Base-by-base conservation (phyloP, 2,113 vertebrate species). In the Trinectes maculatus region DNA sequence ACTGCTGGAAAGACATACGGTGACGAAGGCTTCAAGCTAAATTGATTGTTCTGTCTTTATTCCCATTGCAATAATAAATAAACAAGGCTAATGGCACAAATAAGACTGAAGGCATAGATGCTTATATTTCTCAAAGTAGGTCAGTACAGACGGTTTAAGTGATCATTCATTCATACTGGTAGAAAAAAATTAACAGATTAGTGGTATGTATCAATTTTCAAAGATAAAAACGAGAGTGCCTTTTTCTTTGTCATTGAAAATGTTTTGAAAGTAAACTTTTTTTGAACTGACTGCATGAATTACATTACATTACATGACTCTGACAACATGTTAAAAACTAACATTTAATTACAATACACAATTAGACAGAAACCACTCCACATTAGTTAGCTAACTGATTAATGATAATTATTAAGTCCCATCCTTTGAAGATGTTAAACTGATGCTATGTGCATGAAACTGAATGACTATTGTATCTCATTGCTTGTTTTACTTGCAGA, bases 311-410 rank as follows among this genome's bases (percentile, higher is more conserved):
- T 25, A 61, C 65, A 61, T 65, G 57, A 24, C 37, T 59, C 9
- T 40, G n/a, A 71, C 19, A 62, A 22, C 16, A 29, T 54, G 31
- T 59, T 60, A 58, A 29, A 71, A 49, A 49, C 56, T 22, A 69
- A 60, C n/a, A 67, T 49, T 19, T 65, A 61, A 33, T 75, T 63
- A 46, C 62, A 71, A 58, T 68, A 63, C 31, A 80, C 34, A 55
- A 26, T 61, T 60, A n/a, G 44, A 68, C 39, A 74, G 3, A 13
- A 47, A 51, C 13, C 31, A 25, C 46, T 53, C 49, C 54, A 40
- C 34, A 40, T 52, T 62, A 33, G 40, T 53, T 10, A 56, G 33
- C 43, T 43, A 71, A 57, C 25, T 53, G 18, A 71, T 52, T 66
- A 9, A 44, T 42, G 8, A 42, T 67, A 48, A 60, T 68, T 71